Evolutionary conservation across 2,888 invertebrate genomes (phyloP).

Genomic region (Pyralis farinalis): DNA sequence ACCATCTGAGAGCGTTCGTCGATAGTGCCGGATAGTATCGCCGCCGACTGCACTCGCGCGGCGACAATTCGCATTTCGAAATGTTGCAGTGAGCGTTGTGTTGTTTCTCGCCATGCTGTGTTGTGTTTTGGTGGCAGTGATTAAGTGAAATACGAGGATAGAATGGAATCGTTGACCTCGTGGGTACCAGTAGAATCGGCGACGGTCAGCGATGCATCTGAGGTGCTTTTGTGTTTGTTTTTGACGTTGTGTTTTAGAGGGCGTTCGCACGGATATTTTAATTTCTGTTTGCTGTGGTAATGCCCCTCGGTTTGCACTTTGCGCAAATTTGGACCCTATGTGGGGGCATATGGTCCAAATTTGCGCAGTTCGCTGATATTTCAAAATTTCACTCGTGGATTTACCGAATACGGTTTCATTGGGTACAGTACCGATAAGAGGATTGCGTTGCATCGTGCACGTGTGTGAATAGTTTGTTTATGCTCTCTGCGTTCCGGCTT

Average conservation of each 20-base stretch:
- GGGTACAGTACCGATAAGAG: slow-evolving; percentile 31
- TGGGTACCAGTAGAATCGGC: slow-evolving; percentile 34
- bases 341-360: slow-evolving; percentile 39
- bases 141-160: slow-evolving; percentile 41
- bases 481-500: slow-evolving; percentile 34
- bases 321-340: too few relatives aligned
- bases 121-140: slow-evolving; percentile 33
- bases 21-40: background rate
- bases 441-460: slow-evolving; percentile 31
- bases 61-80: slow-evolving; percentile 61
- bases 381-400: slow-evolving; percentile 43
- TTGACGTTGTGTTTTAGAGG: slow-evolving; percentile 15
- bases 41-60: slow-evolving; percentile 21
- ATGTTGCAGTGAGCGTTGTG: slow-evolving; percentile 49
- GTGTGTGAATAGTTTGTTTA: slow-evolving; percentile 32
- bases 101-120: slow-evolving; percentile 27
- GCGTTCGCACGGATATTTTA: slow-evolving; percentile 22
- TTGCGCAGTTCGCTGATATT: slow-evolving; percentile 34
- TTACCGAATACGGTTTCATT: slow-evolving; percentile 27
- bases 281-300: slow-evolving; percentile 31
- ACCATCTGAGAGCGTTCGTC: slow-evolving; percentile 5
- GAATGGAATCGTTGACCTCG: slow-evolving; percentile 66
- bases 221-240: slow-evolving; percentile 72
- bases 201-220: slow-evolving; percentile 25
- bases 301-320: slow-evolving; percentile 41